phyloP scores from a whole-genome alignment of 2,888 invertebrate genomes.

The Sminthurides aquaticus region DNA sequence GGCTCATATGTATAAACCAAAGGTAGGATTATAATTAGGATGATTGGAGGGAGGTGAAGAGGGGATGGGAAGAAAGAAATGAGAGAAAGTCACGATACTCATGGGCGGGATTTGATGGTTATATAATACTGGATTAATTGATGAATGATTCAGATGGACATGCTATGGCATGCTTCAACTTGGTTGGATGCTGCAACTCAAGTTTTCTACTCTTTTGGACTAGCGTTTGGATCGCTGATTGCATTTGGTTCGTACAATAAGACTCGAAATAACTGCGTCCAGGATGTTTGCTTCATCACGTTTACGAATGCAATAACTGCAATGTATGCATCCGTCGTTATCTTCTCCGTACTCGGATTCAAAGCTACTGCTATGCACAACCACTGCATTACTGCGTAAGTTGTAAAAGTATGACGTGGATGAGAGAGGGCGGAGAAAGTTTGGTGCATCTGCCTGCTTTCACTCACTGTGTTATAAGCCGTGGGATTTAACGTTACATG shows the following conservation, averaged over 20 bases:
- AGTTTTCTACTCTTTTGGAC: slow-evolving; percentile 90
- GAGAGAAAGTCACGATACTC: too few species aligned
- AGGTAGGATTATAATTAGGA: slow-evolving; percentile 65
- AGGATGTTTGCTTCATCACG: slow-evolving; percentile 83
- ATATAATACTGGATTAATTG: too few species aligned
- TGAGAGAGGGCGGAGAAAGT: too few species aligned
- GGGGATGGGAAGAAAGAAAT: too few species aligned
- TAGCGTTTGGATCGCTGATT: slow-evolving; percentile 90
- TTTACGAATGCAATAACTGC: slow-evolving; percentile 89
- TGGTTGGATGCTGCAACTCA: slow-evolving; percentile 96
- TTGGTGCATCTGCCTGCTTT: too few species aligned
- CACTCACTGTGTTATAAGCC: too few species aligned
- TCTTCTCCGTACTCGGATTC: slow-evolving; percentile 90
- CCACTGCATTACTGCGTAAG: slow-evolving; percentile 68
- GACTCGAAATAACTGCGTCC: slow-evolving; percentile 86
- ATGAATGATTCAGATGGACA: slow-evolving; percentile 61
- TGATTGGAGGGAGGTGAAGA: too few species aligned
- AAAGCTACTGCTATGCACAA: slow-evolving; percentile 87
- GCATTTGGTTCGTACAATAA: slow-evolving; percentile 94
- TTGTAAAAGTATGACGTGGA: slow-evolving; percentile 33
- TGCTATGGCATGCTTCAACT: slow-evolving; percentile 90
- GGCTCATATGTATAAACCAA: slow-evolving; percentile 84
- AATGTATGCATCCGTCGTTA: slow-evolving; percentile 87
- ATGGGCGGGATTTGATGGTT: too few species aligned
- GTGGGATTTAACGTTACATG: too few species aligned